Percentiles rank a stretch among this genome's conserved stretches.
phyloP scores from a whole-genome alignment of 2,113 vertebrate species.

The Oceanites oceanicus region DNA sequence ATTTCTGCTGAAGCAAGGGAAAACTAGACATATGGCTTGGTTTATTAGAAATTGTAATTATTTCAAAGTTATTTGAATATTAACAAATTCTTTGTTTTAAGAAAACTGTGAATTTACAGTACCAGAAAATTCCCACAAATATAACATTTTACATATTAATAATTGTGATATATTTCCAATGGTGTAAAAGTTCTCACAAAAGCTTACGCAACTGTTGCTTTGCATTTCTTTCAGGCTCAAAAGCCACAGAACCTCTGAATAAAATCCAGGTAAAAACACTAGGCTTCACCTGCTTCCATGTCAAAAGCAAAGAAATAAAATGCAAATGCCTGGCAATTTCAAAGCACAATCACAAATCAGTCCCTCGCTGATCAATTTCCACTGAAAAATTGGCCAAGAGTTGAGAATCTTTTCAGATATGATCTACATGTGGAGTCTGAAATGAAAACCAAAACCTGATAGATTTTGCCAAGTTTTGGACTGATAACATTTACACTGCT shows the following conservation, averaged over 20 bases:
- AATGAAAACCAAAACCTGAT: neutral
- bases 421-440: accelerated
- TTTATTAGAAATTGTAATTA: neutral
- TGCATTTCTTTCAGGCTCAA: neutral
- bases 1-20: neutral
- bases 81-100: neutral
- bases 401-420: neutral
- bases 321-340: neutral
- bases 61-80: neutral
- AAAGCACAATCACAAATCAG: neutral
- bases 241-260: neutral
- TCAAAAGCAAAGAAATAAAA: neutral
- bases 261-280: neutral
- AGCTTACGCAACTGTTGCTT: neutral
- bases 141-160: neutral
- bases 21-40: neutral
- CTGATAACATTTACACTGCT: neutral
- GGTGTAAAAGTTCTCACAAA: neutral
- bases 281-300: neutral
- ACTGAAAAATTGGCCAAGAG: neutral
- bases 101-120: neutral
- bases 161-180: neutral
- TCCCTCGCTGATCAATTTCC: neutral
- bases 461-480: neutral
- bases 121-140: neutral